These are phyloP conservation scores for Hoplostethus mediterraneus DNA, from an alignment of 2,797 vertebrate species.

Conservation along the genomic window DNA sequence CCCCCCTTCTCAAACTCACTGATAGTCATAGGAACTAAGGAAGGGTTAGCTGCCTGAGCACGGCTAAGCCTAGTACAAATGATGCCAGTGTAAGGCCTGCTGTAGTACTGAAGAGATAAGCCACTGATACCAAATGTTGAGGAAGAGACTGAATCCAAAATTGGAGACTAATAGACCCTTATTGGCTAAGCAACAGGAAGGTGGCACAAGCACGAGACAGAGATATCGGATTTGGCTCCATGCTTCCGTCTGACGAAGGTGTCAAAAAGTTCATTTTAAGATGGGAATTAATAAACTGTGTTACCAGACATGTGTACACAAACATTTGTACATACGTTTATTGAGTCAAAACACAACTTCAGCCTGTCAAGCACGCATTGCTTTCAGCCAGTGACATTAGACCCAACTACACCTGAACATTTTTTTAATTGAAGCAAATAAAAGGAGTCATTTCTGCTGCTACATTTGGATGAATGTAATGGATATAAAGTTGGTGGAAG, in stretches of 20 bases:
- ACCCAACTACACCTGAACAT: constrained; percentile 6
- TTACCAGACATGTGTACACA: neutral
- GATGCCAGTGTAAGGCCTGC: constrained; percentile 85
- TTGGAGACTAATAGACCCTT: constrained; percentile 74
- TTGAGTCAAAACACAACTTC: neutral
- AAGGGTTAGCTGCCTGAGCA: constrained; percentile 83
- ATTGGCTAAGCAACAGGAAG: constrained; percentile 53
- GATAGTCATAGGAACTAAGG: constrained; percentile 75
- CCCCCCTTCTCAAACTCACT: constrained; percentile 70
- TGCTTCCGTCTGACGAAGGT: constrained; percentile 14
- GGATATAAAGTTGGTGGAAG: constrained; percentile 37
- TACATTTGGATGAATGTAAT: constrained; percentile 27
- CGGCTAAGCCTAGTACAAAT: constrained; percentile 83
- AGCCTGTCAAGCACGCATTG: neutral
- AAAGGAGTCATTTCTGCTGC: constrained; percentile 16
- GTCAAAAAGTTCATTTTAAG: constrained; percentile 24
- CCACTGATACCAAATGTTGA: constrained; percentile 81
- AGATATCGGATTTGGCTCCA: constrained; percentile 34
- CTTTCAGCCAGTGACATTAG: neutral
- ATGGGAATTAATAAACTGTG: constrained; percentile 10
- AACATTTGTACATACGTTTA: neutral
- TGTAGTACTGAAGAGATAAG: constrained; percentile 83
- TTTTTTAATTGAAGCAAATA: constrained; percentile 12
- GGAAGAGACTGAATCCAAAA: constrained; percentile 69
- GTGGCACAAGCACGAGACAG: constrained; percentile 41